Conservation (phyloP, 2,888 invertebrate species). For the Daptonema setosum region DNA sequence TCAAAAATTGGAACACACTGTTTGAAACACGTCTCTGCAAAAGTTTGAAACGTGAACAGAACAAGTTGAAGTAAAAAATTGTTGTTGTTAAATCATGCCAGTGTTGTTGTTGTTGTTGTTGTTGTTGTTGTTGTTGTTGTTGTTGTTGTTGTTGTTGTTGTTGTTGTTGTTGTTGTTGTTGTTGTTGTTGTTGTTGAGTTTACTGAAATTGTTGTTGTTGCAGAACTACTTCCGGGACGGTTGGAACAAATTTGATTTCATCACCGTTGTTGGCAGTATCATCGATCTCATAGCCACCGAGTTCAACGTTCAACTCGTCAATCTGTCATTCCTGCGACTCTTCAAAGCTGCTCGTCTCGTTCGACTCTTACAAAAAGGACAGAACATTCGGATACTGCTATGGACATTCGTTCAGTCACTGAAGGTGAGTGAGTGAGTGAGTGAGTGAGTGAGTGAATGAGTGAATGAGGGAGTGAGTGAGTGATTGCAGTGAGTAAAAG, state of each 20-base stretch:
- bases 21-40: too few relatives aligned
- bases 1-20: too few relatives aligned
- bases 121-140: too few relatives aligned
- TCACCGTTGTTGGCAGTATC: conserved; percentile 77
- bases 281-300: conserved; percentile 74
- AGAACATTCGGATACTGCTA: conserved; percentile 87
- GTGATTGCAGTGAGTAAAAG: too few relatives aligned
- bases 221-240: conserved; percentile 87
- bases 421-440: conserved; percentile 50
- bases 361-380: conserved; percentile 90
- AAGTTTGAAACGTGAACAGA: too few relatives aligned
- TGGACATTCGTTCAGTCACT: conserved; percentile 99
- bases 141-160: too few relatives aligned
- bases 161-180: too few relatives aligned
- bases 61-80: too few relatives aligned
- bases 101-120: too few relatives aligned
- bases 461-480: too few relatives aligned
- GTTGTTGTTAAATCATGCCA: too few relatives aligned
- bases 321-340: conserved; percentile 85
- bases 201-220: conserved; percentile 7
- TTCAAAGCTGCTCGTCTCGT: conserved; percentile 95
- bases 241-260: conserved; percentile 91
- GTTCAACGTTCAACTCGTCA: conserved; percentile 59
- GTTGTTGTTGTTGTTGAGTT: background rate
- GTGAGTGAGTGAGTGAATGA: too few relatives aligned